Conservation (phyloP, 2,113 vertebrate genomes). For the Porphyrio hochstetteri region DNA sequence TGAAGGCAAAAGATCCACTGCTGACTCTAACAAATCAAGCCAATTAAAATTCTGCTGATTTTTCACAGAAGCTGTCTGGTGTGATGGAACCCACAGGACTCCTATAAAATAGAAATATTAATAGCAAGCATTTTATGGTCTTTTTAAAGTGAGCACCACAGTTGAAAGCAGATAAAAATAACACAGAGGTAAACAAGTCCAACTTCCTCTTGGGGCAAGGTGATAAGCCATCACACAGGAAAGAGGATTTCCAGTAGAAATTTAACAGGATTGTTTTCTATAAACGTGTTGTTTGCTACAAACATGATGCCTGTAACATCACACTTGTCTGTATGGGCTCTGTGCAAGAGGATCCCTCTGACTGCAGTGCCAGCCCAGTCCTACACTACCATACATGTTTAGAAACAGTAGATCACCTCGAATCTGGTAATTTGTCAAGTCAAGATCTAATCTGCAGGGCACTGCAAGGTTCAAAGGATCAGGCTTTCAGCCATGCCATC, state of each 20-base stretch:
- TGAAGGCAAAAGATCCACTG: neutral
- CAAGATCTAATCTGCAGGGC: neutral
- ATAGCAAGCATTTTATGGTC: neutral
- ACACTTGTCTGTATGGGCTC: neutral
- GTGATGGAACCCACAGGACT: neutral
- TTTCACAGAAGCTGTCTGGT: neutral
- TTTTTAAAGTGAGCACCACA: neutral
- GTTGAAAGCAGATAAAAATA: neutral
- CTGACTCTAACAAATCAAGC: neutral
- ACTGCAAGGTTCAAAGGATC: neutral
- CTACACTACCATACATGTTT: neutral
- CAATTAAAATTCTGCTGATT: constrained; percentile 53
- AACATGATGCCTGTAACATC: neutral
- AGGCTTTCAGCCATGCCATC: neutral
- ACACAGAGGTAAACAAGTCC: neutral
- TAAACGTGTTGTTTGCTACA: neutral
- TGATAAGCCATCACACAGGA: neutral
- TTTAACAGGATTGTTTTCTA: neutral
- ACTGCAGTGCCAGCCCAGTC: neutral
- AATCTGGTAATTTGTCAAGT: too few species aligned
- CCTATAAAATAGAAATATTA: neutral
- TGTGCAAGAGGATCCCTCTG: neutral
- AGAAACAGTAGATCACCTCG: neutral
- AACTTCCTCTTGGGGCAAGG: neutral
- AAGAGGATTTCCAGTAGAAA: neutral